Conservation (phyloP, 1,140 invertebrate genomes). For the Oryzaephilus surinamensis region DNA sequence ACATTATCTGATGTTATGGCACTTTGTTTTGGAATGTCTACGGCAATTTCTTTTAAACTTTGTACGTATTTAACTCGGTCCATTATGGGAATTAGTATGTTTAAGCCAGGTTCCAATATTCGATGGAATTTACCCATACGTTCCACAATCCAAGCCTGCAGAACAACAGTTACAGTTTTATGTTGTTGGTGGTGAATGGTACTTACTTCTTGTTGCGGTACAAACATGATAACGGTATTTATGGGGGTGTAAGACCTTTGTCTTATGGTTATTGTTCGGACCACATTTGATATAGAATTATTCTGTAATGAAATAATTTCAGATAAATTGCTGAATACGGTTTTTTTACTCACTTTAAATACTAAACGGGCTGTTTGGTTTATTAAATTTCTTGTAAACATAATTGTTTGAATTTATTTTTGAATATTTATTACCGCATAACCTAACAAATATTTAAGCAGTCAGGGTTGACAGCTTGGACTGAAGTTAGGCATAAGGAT, state of each 20-base stretch:
- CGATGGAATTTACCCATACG: conserved; percentile 95
- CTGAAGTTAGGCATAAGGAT: no score
- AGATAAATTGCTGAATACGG: no score
- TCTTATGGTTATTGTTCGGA: conserved; percentile 34
- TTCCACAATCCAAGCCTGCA: conserved; percentile 93
- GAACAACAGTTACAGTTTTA: conserved; percentile 13
- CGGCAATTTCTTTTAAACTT: conserved; percentile 97
- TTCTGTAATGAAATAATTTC: no score
- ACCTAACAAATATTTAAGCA: no score
- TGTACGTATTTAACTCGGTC: conserved; percentile 97
- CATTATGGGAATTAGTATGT: conserved; percentile 83
- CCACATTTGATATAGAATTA: no score
- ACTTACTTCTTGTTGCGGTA: conserved; percentile 92
- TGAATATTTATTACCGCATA: no score
- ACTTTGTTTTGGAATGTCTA: conserved; percentile 97
- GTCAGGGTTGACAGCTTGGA: no score
- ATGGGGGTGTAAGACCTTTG: conserved; percentile 61
- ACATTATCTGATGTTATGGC: conserved; percentile 98
- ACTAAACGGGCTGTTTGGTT: no score
- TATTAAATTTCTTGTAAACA: no score
- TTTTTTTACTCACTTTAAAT: no score
- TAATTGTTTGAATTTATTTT: conserved; percentile 1
- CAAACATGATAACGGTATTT: conserved; percentile 94
- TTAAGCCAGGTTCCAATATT: conserved; percentile 90
- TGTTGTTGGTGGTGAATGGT: conserved; percentile 3